phyloP scores from a whole-genome alignment of 2,888 invertebrate genomes.

The Camptogramma bilineatum region DNA sequence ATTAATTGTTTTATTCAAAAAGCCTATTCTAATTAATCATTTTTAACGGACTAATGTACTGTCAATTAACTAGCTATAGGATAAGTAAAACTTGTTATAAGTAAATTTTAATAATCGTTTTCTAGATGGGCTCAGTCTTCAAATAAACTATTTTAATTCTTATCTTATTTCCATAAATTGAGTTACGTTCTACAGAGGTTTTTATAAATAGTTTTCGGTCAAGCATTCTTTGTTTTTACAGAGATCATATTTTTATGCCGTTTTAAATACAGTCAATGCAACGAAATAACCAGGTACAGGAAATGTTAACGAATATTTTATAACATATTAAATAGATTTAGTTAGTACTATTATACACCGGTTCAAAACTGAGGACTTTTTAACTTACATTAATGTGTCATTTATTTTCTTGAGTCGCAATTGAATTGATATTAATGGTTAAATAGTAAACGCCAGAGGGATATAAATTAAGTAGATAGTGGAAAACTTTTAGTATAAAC shows the following conservation, averaged over 20 bases:
- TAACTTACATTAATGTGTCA: constrained; percentile 50
- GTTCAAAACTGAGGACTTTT: constrained; percentile 53
- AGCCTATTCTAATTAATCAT: constrained; percentile 28
- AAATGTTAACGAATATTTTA: constrained; percentile 57
- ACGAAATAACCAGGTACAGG: constrained; percentile 69
- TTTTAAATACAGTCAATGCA: constrained; percentile 61
- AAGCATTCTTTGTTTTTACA: constrained; percentile 55
- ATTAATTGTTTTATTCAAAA: constrained; percentile 24
- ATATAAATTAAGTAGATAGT: constrained; percentile 80
- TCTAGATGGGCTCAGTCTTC: constrained; percentile 34
- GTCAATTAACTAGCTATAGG: constrained; percentile 67
- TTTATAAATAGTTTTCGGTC: constrained; percentile 47
- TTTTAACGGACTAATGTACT: constrained; percentile 49
- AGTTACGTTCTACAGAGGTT: constrained; percentile 9
- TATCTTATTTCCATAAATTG: constrained; percentile 12
- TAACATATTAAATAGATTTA: constrained; percentile 62
- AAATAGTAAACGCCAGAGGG: constrained; percentile 78
- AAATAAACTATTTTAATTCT: constrained; percentile 24
- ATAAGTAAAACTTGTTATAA: constrained; percentile 52
- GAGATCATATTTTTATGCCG: constrained; percentile 49
- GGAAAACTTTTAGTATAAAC: constrained; percentile 82
- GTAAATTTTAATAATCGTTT: constrained; percentile 38
- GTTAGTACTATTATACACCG: constrained; percentile 62
- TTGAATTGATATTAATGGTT: constrained; percentile 46
- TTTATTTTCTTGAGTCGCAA: constrained; percentile 42